Evolutionary conservation across 2,113 vertebrate genomes (phyloP).

Genomic region (Brienomyrus longianalis): DNA sequence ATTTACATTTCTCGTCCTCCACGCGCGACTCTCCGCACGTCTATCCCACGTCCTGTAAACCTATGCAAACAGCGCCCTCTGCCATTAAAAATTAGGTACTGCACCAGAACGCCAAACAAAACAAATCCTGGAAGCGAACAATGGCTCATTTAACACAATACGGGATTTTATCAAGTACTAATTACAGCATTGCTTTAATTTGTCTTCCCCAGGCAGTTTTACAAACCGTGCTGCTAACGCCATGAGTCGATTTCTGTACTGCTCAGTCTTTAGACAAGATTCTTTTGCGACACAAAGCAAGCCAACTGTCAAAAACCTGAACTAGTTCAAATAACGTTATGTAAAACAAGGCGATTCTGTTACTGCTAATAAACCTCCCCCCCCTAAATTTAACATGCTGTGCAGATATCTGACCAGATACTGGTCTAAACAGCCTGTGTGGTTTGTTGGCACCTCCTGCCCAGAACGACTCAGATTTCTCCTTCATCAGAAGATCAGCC

Average conservation of each 20-base stretch:
- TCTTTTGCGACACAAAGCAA: background rate
- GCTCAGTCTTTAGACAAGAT: background rate
- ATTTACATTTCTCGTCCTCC: background rate
- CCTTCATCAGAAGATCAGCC: background rate
- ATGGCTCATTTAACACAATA: background rate
- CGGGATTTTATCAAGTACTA: background rate
- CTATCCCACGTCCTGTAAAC: background rate
- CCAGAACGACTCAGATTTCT: background rate
- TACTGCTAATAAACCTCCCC: background rate
- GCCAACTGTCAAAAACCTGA: background rate
- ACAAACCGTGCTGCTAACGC: background rate
- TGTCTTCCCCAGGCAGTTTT: background rate
- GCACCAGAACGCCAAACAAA: conserved; percentile 1
- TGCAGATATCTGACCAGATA: background rate
- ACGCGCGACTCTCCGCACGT: background rate
- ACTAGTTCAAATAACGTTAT: background rate
- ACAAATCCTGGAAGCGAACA: background rate
- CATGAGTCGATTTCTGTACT: background rate
- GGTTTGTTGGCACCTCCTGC: background rate
- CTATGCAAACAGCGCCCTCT: conserved; percentile 32
- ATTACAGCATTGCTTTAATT: background rate
- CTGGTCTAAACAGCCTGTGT: background rate
- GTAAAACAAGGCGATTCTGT: background rate
- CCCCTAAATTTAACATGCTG: background rate
- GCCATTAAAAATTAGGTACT: background rate